Evolutionary conservation across 2,113 vertebrate species (phyloP).

Genomic region (Percopsis transmontana): DNA sequence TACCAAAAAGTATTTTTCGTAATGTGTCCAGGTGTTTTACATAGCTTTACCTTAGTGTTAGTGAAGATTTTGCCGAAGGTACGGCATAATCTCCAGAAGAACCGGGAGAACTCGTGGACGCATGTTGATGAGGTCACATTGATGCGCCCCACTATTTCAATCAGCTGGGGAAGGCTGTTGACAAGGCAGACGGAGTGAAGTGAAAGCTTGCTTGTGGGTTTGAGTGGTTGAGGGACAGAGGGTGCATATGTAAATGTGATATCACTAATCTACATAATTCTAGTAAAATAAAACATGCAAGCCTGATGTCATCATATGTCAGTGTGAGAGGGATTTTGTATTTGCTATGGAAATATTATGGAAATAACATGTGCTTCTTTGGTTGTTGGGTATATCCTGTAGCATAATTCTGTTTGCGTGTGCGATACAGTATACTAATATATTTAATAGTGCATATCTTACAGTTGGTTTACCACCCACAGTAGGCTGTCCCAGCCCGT

Average conservation of each 20-base stretch:
- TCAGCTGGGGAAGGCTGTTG: slow-evolving; percentile 91
- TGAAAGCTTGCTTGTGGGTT: background rate
- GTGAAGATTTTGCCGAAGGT: slow-evolving; percentile 99
- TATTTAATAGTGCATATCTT: slow-evolving; percentile 67
- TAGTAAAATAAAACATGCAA: too few relatives aligned
- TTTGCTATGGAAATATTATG: too few relatives aligned
- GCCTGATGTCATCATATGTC: too few relatives aligned
- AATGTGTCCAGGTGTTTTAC: background rate
- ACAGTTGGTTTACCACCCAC: slow-evolving; percentile 99
- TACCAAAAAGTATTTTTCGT: background rate
- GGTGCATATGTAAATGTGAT: background rate
- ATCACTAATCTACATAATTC: too few relatives aligned
- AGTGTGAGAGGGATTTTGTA: too few relatives aligned
- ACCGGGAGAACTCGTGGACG: slow-evolving; percentile 97
- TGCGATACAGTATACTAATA: background rate
- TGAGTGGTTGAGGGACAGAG: background rate
- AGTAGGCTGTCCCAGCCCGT: slow-evolving; percentile 96
- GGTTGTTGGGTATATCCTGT: too few relatives aligned
- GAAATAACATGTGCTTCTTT: too few relatives aligned
- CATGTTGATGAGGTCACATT: slow-evolving; percentile 94
- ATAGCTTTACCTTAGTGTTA: slow-evolving; percentile 90
- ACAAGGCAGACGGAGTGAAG: slow-evolving; percentile 14
- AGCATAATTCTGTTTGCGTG: background rate
- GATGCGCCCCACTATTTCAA: slow-evolving; percentile 95
- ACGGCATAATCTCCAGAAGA: slow-evolving; percentile 98